Evolutionary conservation across 2,797 vertebrate genomes (phyloP).

Genomic region (Falco biarmicus): DNA sequence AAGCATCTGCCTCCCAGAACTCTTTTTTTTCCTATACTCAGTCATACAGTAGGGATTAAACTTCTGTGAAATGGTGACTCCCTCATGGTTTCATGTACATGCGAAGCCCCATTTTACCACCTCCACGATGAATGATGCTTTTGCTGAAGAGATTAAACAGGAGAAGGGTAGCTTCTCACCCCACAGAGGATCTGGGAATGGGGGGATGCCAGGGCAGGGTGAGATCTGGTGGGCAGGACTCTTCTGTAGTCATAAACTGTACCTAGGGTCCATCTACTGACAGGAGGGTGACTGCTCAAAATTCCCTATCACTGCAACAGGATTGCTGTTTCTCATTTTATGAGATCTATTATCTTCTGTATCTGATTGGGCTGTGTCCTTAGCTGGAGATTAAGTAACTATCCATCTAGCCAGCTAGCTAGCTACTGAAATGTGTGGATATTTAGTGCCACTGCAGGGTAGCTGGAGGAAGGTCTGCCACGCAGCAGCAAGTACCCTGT

Average conservation of each 20-base stretch:
- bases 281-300: neutral
- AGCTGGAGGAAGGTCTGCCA: neutral
- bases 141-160: neutral
- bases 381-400: neutral
- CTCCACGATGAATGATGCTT: neutral
- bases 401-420: neutral
- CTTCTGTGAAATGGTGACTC: neutral
- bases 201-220: neutral
- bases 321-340: neutral
- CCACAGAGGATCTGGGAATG: neutral
- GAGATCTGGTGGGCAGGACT: neutral
- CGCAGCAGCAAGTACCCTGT: neutral
- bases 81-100: neutral
- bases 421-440: neutral
- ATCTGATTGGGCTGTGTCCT: neutral
- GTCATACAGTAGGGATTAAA: neutral
- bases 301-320: neutral
- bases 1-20: slow-evolving; percentile 61
- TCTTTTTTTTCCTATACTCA: neutral
- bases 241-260: neutral
- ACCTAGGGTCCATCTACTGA: neutral
- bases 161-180: neutral
- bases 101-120: neutral
- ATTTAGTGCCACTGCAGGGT: neutral
- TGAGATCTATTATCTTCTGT: neutral